These are phyloP conservation scores for Ooceraea biroi DNA, from an alignment of 1,140 invertebrate species.

Conservation along the genomic window DNA sequence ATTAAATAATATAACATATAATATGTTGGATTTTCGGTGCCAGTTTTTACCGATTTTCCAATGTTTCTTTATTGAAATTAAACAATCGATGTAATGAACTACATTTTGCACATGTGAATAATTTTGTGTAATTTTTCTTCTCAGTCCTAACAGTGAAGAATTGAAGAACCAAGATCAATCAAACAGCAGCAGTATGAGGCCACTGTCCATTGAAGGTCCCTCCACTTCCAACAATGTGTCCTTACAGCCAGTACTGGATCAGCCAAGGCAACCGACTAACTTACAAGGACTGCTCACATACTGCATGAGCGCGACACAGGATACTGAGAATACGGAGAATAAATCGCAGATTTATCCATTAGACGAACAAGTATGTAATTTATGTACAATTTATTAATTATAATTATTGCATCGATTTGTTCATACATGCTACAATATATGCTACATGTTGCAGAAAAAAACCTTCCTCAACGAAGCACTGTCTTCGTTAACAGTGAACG, in stretches of 20 bases:
- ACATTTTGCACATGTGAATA: not conserved
- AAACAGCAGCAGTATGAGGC: slow-evolving; percentile 73
- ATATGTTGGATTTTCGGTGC: too few species aligned
- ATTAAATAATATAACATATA: too few species aligned
- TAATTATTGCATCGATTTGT: not conserved
- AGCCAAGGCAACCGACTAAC: slow-evolving; percentile 84
- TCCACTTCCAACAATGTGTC: slow-evolving; percentile 59
- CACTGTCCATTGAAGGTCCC: slow-evolving; percentile 81
- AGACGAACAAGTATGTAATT: slow-evolving; percentile 87
- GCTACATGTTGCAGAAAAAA: slow-evolving; percentile 87
- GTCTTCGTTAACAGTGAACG: slow-evolving; percentile 89
- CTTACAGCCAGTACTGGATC: slow-evolving; percentile 73
- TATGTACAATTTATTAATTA: not conserved
- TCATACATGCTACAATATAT: not conserved
- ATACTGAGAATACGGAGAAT: slow-evolving; percentile 86
- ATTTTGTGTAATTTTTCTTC: not conserved
- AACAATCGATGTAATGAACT: too few species aligned
- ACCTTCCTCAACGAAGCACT: slow-evolving; percentile 90
- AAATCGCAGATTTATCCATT: slow-evolving; percentile 85
- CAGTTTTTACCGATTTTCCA: too few species aligned
- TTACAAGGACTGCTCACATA: slow-evolving; percentile 89
- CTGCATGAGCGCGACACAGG: slow-evolving; percentile 89
- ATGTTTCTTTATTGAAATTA: too few species aligned
- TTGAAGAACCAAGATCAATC: slow-evolving; percentile 1
- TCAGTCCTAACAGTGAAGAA: not conserved